Conservation (phyloP, 2,113 vertebrate species). For the Heterotilapia buettikoferi region DNA sequence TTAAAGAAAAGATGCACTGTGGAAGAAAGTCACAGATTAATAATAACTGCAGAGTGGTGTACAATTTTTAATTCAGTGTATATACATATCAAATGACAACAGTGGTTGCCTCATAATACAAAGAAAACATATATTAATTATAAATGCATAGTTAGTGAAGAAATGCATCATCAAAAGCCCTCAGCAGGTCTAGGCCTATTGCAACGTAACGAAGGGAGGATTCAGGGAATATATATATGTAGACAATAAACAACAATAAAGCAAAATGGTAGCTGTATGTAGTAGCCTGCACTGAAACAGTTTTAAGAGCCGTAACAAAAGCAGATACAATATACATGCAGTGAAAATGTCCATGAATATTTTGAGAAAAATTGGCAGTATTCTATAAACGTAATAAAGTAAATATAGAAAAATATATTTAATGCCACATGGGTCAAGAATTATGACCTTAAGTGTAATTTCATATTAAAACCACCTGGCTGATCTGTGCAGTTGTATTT, state of each 20-base stretch:
- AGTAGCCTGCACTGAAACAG: neutral
- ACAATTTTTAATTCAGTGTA: neutral
- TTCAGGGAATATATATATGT: neutral
- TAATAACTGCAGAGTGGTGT: neutral
- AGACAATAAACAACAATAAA: neutral
- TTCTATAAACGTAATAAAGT: neutral
- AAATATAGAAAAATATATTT: neutral
- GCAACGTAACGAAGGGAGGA: rapidly evolving
- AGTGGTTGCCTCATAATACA: neutral
- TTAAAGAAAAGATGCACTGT: neutral
- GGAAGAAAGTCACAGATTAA: neutral
- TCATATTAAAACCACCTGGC: neutral
- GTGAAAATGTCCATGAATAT: neutral
- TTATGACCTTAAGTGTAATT: neutral
- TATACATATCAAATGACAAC: neutral
- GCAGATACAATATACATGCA: rapidly evolving
- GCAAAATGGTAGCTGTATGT: neutral
- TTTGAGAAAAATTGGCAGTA: neutral
- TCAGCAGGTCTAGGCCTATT: neutral
- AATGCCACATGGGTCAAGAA: neutral
- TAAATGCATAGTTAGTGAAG: neutral
- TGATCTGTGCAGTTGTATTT: neutral
- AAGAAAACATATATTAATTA: neutral
- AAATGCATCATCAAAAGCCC: neutral
- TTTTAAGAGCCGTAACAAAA: neutral